Percentiles rank a stretch among this genome's conserved stretches.
phyloP scores from a whole-genome alignment of 2,888 invertebrate genomes.

The Eremobia ochroleuca region DNA sequence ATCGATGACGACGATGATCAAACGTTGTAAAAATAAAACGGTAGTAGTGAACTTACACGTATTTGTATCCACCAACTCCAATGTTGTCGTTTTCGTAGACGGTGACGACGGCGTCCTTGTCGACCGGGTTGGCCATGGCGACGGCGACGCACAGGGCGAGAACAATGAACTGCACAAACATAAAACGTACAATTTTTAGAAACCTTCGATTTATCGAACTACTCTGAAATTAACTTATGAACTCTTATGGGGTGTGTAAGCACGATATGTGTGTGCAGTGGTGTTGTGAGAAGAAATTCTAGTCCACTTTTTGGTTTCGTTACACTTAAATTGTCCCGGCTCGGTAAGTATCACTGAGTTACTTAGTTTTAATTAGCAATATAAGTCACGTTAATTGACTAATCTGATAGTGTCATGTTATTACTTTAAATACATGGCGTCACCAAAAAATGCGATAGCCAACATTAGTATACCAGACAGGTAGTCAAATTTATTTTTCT shows the following conservation, averaged over 20 bases:
- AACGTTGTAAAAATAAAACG: not conserved
- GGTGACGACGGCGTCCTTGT: constrained; percentile 68
- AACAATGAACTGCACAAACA: constrained; percentile 76
- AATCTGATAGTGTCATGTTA: not conserved
- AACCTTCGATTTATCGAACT: not conserved
- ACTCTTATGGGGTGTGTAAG: not conserved
- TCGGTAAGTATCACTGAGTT: not conserved
- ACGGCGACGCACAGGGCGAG: constrained; percentile 80
- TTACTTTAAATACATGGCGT: not conserved
- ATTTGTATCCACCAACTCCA: constrained; percentile 77
- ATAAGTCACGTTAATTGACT: no score
- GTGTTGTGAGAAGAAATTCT: not conserved
- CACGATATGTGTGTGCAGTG: not conserved
- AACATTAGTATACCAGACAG: constrained; percentile 8
- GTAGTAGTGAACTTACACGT: constrained; percentile 71
- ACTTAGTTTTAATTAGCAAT: not conserved
- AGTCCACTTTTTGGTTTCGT: not conserved
- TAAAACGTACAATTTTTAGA: constrained; percentile 7
- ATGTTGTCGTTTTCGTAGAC: constrained; percentile 76
- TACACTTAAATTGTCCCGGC: not conserved
- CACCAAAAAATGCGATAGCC: constrained; percentile 1
- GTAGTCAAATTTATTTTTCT: constrained; percentile 12
- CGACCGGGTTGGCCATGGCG: constrained; percentile 74
- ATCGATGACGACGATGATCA: no score
- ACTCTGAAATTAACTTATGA: not conserved